These are phyloP conservation scores for Hydrozoanthus tunicans DNA, from an alignment of 64 coral and sea anemone species.

Conservation along the genomic window DNA sequence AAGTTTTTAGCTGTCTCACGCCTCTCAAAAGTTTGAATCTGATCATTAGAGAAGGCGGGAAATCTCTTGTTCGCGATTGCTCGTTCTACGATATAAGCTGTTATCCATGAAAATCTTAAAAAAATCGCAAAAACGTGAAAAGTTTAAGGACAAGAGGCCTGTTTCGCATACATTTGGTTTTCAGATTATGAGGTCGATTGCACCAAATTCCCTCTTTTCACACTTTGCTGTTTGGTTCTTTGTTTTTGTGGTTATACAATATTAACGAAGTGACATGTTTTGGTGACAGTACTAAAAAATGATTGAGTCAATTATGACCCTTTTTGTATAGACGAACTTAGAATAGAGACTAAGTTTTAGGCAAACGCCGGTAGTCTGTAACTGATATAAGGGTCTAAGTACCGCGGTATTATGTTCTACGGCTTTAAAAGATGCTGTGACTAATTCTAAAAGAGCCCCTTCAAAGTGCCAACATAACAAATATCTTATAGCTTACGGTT, in stretches of 20 bases:
- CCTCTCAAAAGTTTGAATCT: slow-evolving; percentile 46
- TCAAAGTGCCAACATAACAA: neutral
- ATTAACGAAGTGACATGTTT: slow-evolving; percentile 24
- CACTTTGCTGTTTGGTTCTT: neutral
- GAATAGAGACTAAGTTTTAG: slow-evolving; percentile 11
- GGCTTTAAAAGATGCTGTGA: neutral
- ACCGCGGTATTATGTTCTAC: neutral
- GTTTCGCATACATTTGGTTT: neutral
- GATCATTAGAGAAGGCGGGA: slow-evolving; percentile 52
- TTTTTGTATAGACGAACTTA: slow-evolving; percentile 4
- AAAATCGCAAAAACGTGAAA: neutral
- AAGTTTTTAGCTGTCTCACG: slow-evolving; percentile 59
- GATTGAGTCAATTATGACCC: slow-evolving; percentile 14
- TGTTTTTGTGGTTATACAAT: slow-evolving; percentile 31
- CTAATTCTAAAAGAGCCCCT: slow-evolving; percentile 17
- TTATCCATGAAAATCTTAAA: neutral
- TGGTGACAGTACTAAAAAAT: neutral
- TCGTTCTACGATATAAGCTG: neutral
- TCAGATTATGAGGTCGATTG: neutral
- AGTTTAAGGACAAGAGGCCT: neutral
- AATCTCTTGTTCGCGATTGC: slow-evolving; percentile 32
- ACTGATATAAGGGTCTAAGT: slow-evolving; percentile 30
- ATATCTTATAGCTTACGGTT: neutral
- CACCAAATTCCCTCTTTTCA: slow-evolving; percentile 5
- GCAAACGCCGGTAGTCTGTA: slow-evolving; percentile 29